Percentiles rank a stretch among this genome's conserved stretches.
These are phyloP conservation scores for Aporophyla nigra DNA, from an alignment of 2,888 invertebrate genomes.

Conservation along the genomic window DNA sequence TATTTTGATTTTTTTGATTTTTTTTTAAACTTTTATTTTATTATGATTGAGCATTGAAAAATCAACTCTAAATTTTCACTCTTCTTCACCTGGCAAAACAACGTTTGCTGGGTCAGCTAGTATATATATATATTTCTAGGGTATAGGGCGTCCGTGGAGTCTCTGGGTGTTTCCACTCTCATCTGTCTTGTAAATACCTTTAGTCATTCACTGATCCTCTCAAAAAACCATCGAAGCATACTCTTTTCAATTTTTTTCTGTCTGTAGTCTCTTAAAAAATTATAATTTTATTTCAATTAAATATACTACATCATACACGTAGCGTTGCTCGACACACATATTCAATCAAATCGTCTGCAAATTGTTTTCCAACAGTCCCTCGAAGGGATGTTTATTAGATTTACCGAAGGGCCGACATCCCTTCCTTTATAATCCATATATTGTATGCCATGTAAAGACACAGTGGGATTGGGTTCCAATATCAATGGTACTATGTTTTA, in stretches of 20 bases:
- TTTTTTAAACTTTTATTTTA: too few species aligned
- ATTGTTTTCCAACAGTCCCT: conserved; percentile 85
- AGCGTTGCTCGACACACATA: conserved; percentile 55
- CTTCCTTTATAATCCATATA: conserved; percentile 68
- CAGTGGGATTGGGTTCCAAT: conserved; percentile 26
- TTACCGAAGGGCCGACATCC: conserved; percentile 76
- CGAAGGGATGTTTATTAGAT: conserved; percentile 86
- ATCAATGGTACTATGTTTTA: conserved; percentile 23
- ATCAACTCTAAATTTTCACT: too few species aligned
- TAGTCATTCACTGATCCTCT: not conserved
- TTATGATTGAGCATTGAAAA: too few species aligned
- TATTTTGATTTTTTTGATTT: too few species aligned
- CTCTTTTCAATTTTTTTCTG: not conserved
- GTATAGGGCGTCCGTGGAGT: too few species aligned
- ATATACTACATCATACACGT: conserved; percentile 24
- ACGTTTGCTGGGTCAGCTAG: too few species aligned
- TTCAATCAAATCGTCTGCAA: conserved; percentile 78
- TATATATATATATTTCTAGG: too few species aligned
- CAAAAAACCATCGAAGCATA: not conserved
- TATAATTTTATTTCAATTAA: too few species aligned
- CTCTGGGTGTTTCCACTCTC: not conserved
- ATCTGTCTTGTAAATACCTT: not conserved
- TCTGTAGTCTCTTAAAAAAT: too few species aligned
- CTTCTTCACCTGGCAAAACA: too few species aligned
- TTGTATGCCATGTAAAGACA: conserved; percentile 60